Evolutionary conservation across 2,888 invertebrate genomes (phyloP).

Genomic region (Rhogogaster chlorosoma): DNA sequence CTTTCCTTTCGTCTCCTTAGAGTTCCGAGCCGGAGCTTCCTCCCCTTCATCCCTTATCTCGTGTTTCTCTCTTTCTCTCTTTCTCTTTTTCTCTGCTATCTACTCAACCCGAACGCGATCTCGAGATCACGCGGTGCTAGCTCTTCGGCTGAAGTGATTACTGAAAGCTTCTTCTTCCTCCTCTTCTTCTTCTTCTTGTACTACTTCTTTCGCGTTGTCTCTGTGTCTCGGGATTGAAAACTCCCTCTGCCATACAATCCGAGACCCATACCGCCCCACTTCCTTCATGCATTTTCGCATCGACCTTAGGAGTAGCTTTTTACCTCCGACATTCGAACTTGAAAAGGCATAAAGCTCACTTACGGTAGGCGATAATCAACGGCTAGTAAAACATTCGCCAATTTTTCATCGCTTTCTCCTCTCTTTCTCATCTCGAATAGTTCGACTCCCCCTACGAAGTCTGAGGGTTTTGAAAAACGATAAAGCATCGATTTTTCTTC

Average conservation of each 20-base stretch:
- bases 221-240: conserved; percentile 27
- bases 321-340: background rate
- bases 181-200: background rate
- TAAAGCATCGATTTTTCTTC: background rate
- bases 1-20: background rate
- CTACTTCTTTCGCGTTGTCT: background rate
- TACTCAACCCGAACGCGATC: conserved; percentile 12
- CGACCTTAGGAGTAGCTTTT: background rate
- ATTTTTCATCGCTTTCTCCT: background rate
- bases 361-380: background rate
- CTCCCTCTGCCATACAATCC: background rate
- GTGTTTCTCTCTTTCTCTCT: background rate
- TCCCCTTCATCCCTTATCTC: background rate
- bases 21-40: background rate
- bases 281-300: background rate
- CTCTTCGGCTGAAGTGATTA: conserved; percentile 46
- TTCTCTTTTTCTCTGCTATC: background rate
- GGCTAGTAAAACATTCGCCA: background rate
- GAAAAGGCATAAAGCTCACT: background rate
- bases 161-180: conserved; percentile 38
- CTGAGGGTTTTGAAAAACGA: too few relatives aligned
- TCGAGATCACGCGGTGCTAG: conserved; percentile 35
- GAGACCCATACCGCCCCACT: background rate
- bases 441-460: background rate
- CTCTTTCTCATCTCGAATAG: background rate